Base-by-base conservation (phyloP, 1,140 invertebrate genomes). In the Drosophila sechellia region DNA sequence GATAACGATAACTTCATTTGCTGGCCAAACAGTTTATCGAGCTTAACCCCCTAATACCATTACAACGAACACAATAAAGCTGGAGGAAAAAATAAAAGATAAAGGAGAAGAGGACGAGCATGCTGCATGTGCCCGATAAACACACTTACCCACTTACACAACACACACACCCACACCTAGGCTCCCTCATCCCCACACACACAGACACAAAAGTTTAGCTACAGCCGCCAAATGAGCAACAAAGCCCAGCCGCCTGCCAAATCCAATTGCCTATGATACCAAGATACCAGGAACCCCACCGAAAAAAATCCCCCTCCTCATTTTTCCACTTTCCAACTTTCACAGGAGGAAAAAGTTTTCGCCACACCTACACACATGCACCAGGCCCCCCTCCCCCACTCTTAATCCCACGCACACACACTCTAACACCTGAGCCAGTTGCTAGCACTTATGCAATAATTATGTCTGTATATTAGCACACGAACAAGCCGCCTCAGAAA, bases 121-220 rank as follows among this genome's bases (percentile, higher is more conserved):
- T 85, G 81, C 66, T 85, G 81, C 81, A 85, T 85, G 81, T 59
- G 45, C 43, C 57, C 60, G 61, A 46, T 56, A 68, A 66, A 46
- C 53, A 54, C 42, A 54, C 45, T n/a, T 22, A 46, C 57, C 49
- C 42, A 54, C 45, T n/a, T 22, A 71, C 42, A 64, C 11, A 27
- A 17, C 34, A 59, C 31, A 58, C 34, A 48, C 42, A 54, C 27
- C 34, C 53, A 46, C 22, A 56, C 40, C 34, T 31, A 52, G 8
- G 35, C 48, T 43, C 37, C 45, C 43, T 31, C 54, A 74, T 52
- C 37, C 31, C 53, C 27, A 71, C 52, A 74, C 60, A 76, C 37
- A 35, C 42, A 52, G 40, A 60, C 40, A 59, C 46, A 50, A 52
- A 75, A 57, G 64, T 70, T 55, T 40, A 52, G 70, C 71, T 55